These are phyloP conservation scores for Denticeps clupeoides DNA, from an alignment of 2,797 vertebrate genomes.

Conservation along the genomic window DNA sequence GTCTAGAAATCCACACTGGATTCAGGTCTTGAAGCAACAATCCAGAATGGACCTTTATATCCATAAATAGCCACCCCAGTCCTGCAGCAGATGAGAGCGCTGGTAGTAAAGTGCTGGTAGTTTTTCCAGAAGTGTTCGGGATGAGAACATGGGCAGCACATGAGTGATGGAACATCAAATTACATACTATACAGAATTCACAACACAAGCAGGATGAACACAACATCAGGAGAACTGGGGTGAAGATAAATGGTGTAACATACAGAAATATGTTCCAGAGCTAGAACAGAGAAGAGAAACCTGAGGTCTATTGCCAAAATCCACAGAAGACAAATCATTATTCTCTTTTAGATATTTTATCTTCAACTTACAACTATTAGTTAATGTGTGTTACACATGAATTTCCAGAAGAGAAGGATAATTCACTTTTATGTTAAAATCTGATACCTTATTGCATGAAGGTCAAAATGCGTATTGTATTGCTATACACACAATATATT, in stretches of 20 bases:
- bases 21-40: too few relatives aligned
- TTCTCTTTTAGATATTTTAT: slow-evolving; percentile 6
- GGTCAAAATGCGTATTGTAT: too few relatives aligned
- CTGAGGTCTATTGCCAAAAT: background rate
- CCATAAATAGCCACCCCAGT: too few relatives aligned
- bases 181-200: slow-evolving; percentile 15
- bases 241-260: slow-evolving; percentile 1
- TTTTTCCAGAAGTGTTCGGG: slow-evolving; percentile 12
- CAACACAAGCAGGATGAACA: slow-evolving; percentile 29
- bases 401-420: background rate
- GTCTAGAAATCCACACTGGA: too few relatives aligned
- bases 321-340: slow-evolving; percentile 6
- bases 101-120: slow-evolving; percentile 17
- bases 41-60: too few relatives aligned
- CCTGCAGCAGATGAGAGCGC: too few relatives aligned
- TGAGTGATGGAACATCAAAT: slow-evolving; percentile 22
- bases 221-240: slow-evolving; percentile 4
- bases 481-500: too few relatives aligned
- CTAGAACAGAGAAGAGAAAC: too few relatives aligned
- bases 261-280: background rate
- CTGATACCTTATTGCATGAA: too few relatives aligned
- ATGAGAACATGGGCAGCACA: slow-evolving; percentile 13
- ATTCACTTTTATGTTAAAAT: too few relatives aligned
- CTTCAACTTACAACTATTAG: slow-evolving; percentile 13
- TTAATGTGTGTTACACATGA: slow-evolving; percentile 3